Evolutionary conservation across 2,113 vertebrate genomes (phyloP), one percentile per base, ranked within the genome.

Genomic region (Alligator sinensis): DNA sequence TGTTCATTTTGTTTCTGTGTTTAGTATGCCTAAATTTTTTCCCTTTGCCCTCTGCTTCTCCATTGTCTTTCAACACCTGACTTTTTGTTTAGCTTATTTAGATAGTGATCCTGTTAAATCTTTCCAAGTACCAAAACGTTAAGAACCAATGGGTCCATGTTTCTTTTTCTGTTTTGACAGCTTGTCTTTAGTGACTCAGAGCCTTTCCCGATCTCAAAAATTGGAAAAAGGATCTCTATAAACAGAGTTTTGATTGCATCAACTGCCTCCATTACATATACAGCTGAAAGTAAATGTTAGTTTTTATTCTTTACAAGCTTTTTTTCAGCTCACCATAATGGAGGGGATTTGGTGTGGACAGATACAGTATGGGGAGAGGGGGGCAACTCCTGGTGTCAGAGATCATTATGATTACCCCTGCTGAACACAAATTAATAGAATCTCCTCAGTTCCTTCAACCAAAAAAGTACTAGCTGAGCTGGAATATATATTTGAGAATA

Each of bases 161-260:
- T 82, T 84, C 30, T 38, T 70, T 70, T 38, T 70, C 68, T 80
- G 5, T 70, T 88, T 70, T 11, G 21, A 63, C 30, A 34, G 8
- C 18, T 24, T 4, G 60, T 77, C 22, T n/a, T 61, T 88, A 34
- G 19, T 70, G 80, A 60, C 74, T 90, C 22, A 77, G 1, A 82
- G 58, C 58, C 2, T 70, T 34, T 70, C 30, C 66, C 30, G 34
- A 70, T 70, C n/a, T 30, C 18, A 70, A 70, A 18, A 70, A 1
- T 3, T 62, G 4, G 5, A 77, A 79, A 59, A 10, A 4, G 24
- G 28, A 10, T 77, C n/a, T 38, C 86, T 19, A 4, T 8, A 55
- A 16, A 2, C 10, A 10, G 30, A 38, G 47, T 57, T 58, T 34
- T 0, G 9, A 0, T 28, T 90, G 21, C 4, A 22, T 6, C 1